Base-by-base conservation (phyloP, 2,797 vertebrate genomes). In the Sebastes cheni region DNA sequence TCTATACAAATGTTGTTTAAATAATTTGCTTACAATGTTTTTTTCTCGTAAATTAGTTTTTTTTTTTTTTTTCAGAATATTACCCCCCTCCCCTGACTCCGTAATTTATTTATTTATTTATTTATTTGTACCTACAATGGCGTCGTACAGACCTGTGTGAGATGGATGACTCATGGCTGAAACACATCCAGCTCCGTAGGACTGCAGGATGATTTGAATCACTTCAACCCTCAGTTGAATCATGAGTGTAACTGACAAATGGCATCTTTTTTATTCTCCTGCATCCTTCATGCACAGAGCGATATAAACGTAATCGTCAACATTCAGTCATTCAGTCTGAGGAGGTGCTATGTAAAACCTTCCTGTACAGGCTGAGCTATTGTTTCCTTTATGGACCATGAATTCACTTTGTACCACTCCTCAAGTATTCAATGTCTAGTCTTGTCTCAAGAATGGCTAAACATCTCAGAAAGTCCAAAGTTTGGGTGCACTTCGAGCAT, bases 181-280 rank as follows among this genome's bases (percentile, higher is more conserved):
- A 42, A 66, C 5, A 3, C 30, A 13, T 58, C 20, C 7, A 34
- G 62, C 32, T 52, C 74, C 61, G 52, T 14, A 2, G 62, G 60
- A 56, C 74, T 42, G 20, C 55, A 64, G 46, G 68, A 72, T 69
- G 62, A 81, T 76, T 20, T 58, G 16, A 84, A 52, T 72, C 61
- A n/a, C 72, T 29, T 16, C 68, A 65, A 34, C 32, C 46, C 16
- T 14, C 52, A 18, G n/a, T 2, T 58, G 25, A 77, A 59, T 61
- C 64, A 81, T 68, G 54, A 60, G 72, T 79, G 42, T 58, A 14
- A 25, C 60, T 79, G 72, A 81, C 52, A 23, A 61, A 70, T n/a
- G 1, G 0, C 18, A 62, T 60, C 52, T 58, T 73, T 25, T 25
- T 70, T 42, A 18, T 60, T 50, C 22, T 58, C 9, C 39, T 22